Evolutionary conservation across 2,113 vertebrate genomes (phyloP), one percentile per base, ranked within the genome.

Genomic region (Theristicus caerulescens): DNA sequence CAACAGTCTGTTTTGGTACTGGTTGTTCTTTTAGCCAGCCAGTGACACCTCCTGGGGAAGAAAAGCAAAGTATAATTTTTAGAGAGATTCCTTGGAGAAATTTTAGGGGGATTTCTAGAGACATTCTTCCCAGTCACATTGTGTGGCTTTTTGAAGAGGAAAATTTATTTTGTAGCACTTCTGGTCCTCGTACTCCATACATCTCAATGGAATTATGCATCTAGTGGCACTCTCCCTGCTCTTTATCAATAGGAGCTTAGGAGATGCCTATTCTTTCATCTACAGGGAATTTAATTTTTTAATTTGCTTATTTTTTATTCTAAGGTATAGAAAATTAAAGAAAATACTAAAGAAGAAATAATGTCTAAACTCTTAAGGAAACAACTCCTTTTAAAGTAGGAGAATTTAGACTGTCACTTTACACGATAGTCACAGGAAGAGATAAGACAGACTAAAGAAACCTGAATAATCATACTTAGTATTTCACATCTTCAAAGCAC

Each of bases 1-100:
- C 10, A 67, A 40, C 7, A 0, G 5, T 10, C 58, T 64, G 22
- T 5, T 44, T 34, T 51, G 52, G 54, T 36, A 70, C n/a, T 66
- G 52, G 31, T 21, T 6, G 9, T 26, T 95, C 17, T 62, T 93
- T 85, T 9, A 93, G 84, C 81, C 84, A 95, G 89, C 78, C 88
- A 90, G 88, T 94, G 91, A 95, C 86, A 96, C 46, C 95, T 96
- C 89, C 91, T 91, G 89, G 94, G 88, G 54, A 91, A 91, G n/a
- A 88, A 83, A 93, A 91, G 72, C 34, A 92, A 92, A 93, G 76
- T 17, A 17, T 0, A 9, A 59, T 40, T 90, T 93, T 79, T 72
- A 93, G 19, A 76, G 32, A 54, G 16, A 93, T 26, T 85, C 31
- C 73, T 54, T 40, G 6, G 59, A 84, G 54, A 36, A 26, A 51